phyloP scores from a whole-genome alignment of 2,888 invertebrate genomes.

The Mamestra brassicae region DNA sequence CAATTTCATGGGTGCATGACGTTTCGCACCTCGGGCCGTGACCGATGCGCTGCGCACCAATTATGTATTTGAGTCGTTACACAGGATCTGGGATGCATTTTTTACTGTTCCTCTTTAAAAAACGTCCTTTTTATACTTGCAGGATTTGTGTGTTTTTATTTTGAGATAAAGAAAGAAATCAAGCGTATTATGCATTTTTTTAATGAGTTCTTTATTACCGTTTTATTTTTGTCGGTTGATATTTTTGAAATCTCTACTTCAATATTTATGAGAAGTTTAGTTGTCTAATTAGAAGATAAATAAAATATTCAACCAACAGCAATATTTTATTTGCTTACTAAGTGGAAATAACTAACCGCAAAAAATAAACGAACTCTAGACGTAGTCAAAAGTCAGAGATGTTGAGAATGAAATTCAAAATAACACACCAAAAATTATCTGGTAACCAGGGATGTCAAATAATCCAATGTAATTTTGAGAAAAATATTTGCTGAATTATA shows the following conservation, averaged over 20 bases:
- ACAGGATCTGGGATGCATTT: not conserved
- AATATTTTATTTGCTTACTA: constrained; percentile 36
- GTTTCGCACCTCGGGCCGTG: constrained; percentile 73
- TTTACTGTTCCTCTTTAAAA: not conserved
- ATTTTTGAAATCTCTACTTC: not conserved
- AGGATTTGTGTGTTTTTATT: not conserved
- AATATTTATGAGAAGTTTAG: not conserved
- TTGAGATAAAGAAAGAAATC: not conserved
- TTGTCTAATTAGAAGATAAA: not conserved
- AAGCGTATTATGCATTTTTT: not conserved
- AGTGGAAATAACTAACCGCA: constrained; percentile 44
- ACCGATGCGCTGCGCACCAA: constrained; percentile 55
- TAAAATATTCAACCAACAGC: not conserved
- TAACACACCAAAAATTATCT: constrained; percentile 53
- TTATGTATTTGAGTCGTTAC: constrained; percentile 44
- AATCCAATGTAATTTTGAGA: not conserved
- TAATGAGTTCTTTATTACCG: not conserved
- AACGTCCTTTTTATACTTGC: not conserved
- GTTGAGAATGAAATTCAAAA: constrained; percentile 57
- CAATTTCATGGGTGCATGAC: constrained; percentile 83
- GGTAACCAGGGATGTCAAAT: constrained; percentile 49
- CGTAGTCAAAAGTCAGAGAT: constrained; percentile 44
- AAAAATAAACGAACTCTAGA: constrained; percentile 53
- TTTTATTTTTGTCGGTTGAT: not conserved
- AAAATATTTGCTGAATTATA: not conserved